Base-by-base conservation (phyloP, 1,140 invertebrate species). In the Leptestheria dahalacensis region DNA sequence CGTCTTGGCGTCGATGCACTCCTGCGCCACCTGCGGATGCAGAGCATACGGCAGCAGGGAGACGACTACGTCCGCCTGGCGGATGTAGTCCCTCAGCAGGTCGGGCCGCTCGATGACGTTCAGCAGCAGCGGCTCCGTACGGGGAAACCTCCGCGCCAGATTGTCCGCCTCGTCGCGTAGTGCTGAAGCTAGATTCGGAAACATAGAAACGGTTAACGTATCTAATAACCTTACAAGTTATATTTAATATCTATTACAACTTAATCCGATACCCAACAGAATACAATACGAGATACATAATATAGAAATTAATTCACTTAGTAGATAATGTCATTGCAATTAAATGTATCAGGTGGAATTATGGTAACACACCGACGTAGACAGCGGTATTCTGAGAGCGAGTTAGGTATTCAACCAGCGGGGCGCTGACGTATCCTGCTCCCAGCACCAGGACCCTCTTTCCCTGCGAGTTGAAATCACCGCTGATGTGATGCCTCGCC, bases 1-100 rank as follows among this genome's bases (percentile, higher is more conserved):
- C 0, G 82, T 85, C 48, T 83, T 81, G 57, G 85, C 76, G 2
- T 80, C 77, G 41, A 99, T 92, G 67, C 96, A 99, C 26, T 82
- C 78, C 63, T 85, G 80, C 0, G 94, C 95, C 48, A 82, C 80
- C 20, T 82, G 71, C 2, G 86, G 84, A 70, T 99, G 97, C 12
- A 97, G 74, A 2, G 80, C 75, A 67, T 93, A 95, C 0, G 97
- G 96, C n/a, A 99, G 72, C 11, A 99, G 74, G 0, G 93, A 97
- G 6, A 99, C 81, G 61, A 81, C 83, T 0, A 93, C 76, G 69
- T 94, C 86, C 10, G 85, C 79, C n/a, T 80, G 70, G 59, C 76
- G 72, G 47, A 95, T 78, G 55, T 94, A 65, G 59, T 86, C 76
- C 63, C 82, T 75, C 1, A 96, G 69, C 25, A 80, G 74, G 11